Evolutionary conservation across 2,113 vertebrate species (phyloP), one percentile per base, ranked within the genome.

Genomic region (Gadus macrocephalus): DNA sequence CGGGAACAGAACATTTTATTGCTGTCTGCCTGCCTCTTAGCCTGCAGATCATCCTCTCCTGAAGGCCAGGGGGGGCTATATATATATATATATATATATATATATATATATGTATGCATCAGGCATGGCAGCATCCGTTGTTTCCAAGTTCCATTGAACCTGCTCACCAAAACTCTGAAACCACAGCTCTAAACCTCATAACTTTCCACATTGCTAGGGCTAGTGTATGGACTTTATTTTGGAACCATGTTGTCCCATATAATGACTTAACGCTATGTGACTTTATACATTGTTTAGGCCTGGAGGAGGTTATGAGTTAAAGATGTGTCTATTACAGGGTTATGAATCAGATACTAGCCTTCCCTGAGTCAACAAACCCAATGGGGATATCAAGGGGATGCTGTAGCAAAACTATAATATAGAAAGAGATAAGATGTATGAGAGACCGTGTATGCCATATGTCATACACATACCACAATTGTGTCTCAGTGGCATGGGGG

Each of bases 261-360:
- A 12, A 49, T 49, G 42, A 9, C 42, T 9, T 49, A 49, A 62
- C 69, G 53, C 75, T 71, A 35, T 2, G 8, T 14, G 42, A 14
- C 2, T 49, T 7, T 53, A 81, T 12, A 11, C 42, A 49, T 49
- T 49, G 42, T 49, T 49, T 14, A 77, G 72, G 81, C 76, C 62
- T 6, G 56, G 75, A 73, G 78, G 78, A 79, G 79, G 73, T 74
- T 82, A 73, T 71, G 65, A 62, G 72, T 78, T 90, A 87, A 89
- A 81, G 80, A 87, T 76, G 73, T 86, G 85, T 73, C 68, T 64
- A 86, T 79, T 71, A 67, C 64, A 74, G 77, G 77, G 77, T 79
- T 83, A 89, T 88, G 77, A 85, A 88, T 88, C 75, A 80, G 72
- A 80, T 74, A 69, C 79, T 49, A 49, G 42, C 42, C 42, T 14